Evolutionary conservation across 2,113 vertebrate genomes (phyloP), one percentile per base, ranked within the genome.

Genomic region (Rhinolophus sinicus): DNA sequence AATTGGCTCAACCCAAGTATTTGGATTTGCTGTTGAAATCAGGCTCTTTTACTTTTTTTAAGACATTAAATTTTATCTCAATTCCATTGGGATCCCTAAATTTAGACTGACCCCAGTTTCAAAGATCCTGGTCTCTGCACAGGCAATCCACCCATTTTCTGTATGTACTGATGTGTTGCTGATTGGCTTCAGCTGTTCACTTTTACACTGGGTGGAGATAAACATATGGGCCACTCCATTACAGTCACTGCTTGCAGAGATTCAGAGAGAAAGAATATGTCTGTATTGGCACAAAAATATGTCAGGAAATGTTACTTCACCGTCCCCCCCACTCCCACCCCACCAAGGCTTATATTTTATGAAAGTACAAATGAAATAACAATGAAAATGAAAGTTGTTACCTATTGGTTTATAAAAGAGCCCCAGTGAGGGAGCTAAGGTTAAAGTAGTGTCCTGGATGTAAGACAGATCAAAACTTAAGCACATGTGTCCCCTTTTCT

Each of bases 291-390:
- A 77, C 47, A 92, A 87, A 82, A 87, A 40, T 83, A 72, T 22
- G 58, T 47, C 50, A 80, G 65, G 50, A 80, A 76, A 44, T 58
- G 14, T 76, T 62, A 85, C 70, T 95, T 93, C 54, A 67, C 88
- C 16, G 16, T 16, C 52, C 26, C 60, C 10, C 28, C 16, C 30
- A 24, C 5, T 1, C 38, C 9, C 8, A 52, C 26, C 40, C 40
- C 40, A 40, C 60, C n/a, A 77, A 91, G 50, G 64, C 24, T 72
- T 89, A 58, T 69, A 73, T 64, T 64, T 84, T 56, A 33, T 72
- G 22, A 47, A 86, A 92, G 40, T 81, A 58, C 56, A 93, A 88
- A 22, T 58, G 64, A 58, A 95, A 47, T 47, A 54, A 35, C 6
- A 64, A 13, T 52, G 72, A 60, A 35, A 67, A 35, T 16, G 12